Base-by-base conservation (phyloP, 2,888 invertebrate genomes). In the Drosophila imparisetae region DNA sequence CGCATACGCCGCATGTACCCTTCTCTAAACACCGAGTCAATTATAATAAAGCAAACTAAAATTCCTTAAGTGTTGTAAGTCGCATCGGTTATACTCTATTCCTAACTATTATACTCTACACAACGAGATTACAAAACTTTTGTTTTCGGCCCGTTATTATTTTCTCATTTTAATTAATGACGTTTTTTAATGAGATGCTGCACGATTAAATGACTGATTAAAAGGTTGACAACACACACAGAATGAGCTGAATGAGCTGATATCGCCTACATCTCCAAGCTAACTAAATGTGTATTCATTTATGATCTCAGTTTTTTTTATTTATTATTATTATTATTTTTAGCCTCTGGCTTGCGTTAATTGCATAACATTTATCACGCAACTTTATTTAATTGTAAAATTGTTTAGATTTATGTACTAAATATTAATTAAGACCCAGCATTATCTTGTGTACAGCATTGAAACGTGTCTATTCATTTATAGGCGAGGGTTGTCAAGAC, bases 351-450 rank as follows among this genome's bases (percentile, higher is more conserved):
- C 50, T 67, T 63, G 83, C 52, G 72, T 73, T 81, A 85, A 85
- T 83, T 87, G 76, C 82, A 69, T 54, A 60, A 73, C 71, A 74
- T 53, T 70, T 73, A 68, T 55, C 86, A 86, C 88, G 88, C 86
- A 86, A 86, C 75, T 84, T 77, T 67, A 77, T 77, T 78, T 73
- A 78, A 82, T 83, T 78, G 75, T 55, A 61, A 66, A 66, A 48
- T 48, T 53, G 42, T 48, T 69, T 32, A 57, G 50, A 62, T 57
- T 69, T 73, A 36, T 63, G 45, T 66, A 69, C 53, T 38, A 58
- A 64, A 62, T 42, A 72, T 81, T 69, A 86, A 82, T 86, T 81
- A 78, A 81, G 66, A 69, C 34, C 10, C 61, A 70, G 67, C 48
- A 61, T 34, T 49, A 21, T 60, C 49, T 69, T 34, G 18, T 45